Evolutionary conservation across 23 tunicate genomes (phyloP).

Genomic region (Trididemnum miniatum): DNA sequence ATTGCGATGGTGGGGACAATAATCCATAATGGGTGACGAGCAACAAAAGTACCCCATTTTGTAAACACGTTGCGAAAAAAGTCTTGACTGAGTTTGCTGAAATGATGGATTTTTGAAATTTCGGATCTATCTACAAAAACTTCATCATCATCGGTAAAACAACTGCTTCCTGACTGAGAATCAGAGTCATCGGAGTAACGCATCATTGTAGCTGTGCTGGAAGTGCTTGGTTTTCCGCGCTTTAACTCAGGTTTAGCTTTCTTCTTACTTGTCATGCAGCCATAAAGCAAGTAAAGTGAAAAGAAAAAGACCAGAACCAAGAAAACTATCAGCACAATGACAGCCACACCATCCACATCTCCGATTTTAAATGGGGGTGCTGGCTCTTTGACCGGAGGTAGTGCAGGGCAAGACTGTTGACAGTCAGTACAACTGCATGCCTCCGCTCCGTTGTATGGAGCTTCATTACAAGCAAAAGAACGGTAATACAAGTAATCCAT

Average conservation of each 20-base stretch:
- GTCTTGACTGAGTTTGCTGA: slow-evolving; percentile 58
- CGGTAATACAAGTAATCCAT: slow-evolving; percentile 20
- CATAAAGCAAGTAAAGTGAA: slow-evolving; percentile 23
- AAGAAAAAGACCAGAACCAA: slow-evolving; percentile 51
- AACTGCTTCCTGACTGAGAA: not conserved
- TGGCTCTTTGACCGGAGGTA: slow-evolving; percentile 49
- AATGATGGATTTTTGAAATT: slow-evolving; percentile 28
- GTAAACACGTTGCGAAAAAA: slow-evolving; percentile 29
- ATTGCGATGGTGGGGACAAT: slow-evolving; percentile 42
- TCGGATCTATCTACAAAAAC: not conserved
- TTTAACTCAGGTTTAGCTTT: not conserved
- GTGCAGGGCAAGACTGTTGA: slow-evolving; percentile 69
- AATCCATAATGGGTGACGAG: slow-evolving; percentile 55
- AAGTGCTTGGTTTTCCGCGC: not conserved
- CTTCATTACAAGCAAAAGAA: slow-evolving; percentile 60
- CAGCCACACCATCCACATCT: slow-evolving; percentile 69
- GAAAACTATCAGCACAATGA: slow-evolving; percentile 74
- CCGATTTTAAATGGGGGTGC: slow-evolving; percentile 71
- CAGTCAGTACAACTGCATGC: slow-evolving; percentile 98
- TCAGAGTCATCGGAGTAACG: not conserved
- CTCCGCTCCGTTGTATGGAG: slow-evolving; percentile 25
- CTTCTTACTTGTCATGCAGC: slow-evolving; percentile 8
- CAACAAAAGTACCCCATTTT: slow-evolving; percentile 84
- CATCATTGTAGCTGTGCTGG: not conserved
- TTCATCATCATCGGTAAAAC: not conserved